A percentile compares a stretch with the other conserved stretches of the same genome.
Evolutionary conservation across 2,113 vertebrate genomes (phyloP).

Genomic region (Beaufortia kweichowensis): DNA sequence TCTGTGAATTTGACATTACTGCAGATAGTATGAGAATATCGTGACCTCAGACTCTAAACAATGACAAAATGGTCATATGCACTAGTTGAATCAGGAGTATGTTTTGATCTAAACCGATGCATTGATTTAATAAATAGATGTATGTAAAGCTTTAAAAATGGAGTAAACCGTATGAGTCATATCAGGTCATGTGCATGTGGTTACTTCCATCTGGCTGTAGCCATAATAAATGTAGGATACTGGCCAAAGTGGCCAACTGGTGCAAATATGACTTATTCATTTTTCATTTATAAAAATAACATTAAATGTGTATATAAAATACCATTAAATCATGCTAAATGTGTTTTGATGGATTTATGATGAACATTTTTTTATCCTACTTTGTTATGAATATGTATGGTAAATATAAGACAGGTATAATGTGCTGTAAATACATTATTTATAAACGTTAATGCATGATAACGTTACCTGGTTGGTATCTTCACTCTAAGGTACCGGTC

Average conservation of each 20-base stretch:
- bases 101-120: too few species aligned
- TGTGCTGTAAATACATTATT: too few species aligned
- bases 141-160: neutral
- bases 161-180: conserved; percentile 9
- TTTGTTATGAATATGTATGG: too few species aligned
- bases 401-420: too few species aligned
- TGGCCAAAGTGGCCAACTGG: neutral
- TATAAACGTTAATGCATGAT: too few species aligned
- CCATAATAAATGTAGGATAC: neutral
- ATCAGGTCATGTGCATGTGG: conserved; percentile 13
- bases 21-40: neutral
- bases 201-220: neutral
- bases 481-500: conserved; percentile 96
- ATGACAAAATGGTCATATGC: neutral
- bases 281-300: too few species aligned
- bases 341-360: neutral
- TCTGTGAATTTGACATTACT: neutral
- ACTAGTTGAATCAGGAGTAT: neutral
- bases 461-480: conserved; percentile 90
- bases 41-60: neutral
- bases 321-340: too few species aligned
- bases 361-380: neutral
- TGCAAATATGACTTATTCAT: neutral
- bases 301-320: too few species aligned
- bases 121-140: too few species aligned